Evolutionary conservation across 2,113 vertebrate genomes (phyloP).

Genomic region (Callithrix jacchus): DNA sequence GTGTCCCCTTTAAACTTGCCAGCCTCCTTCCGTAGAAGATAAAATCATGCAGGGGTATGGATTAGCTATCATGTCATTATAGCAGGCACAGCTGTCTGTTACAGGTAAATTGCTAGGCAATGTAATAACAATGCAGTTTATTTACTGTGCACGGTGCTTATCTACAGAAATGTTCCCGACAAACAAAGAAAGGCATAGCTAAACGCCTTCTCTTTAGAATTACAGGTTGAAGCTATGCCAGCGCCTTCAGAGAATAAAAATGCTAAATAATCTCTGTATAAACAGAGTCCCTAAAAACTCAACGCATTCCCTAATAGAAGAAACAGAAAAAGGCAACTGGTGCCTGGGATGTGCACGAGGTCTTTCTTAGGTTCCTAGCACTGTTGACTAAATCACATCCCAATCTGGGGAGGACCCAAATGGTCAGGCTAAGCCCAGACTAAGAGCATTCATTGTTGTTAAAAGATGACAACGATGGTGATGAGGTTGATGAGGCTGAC

Average conservation of each 20-base stretch:
- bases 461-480: not conserved
- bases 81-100: constrained; percentile 79
- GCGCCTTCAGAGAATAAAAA: constrained; percentile 72
- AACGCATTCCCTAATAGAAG: constrained; percentile 48
- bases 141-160: constrained; percentile 84
- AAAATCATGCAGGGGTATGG: constrained; percentile 78
- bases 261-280: constrained; percentile 70
- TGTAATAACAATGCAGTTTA: constrained; percentile 85
- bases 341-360: not conserved
- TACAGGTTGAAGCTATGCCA: constrained; percentile 72
- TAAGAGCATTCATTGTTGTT: not conserved
- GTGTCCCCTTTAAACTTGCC: constrained; percentile 72
- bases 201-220: constrained; percentile 73
- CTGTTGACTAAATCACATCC: not conserved
- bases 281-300: constrained; percentile 53
- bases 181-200: constrained; percentile 78
- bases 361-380: not conserved
- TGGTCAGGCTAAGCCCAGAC: not conserved
- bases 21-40: constrained; percentile 56
- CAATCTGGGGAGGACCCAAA: not conserved
- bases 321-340: constrained; percentile 26
- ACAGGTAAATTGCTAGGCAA: constrained; percentile 81
- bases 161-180: constrained; percentile 85
- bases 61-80: constrained; percentile 78
- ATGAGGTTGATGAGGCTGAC: not conserved